Evolutionary conservation across 37 sponge, comb jelly and placozoan species (phyloP).

Genomic region (Diacarnus erythraeanus): DNA sequence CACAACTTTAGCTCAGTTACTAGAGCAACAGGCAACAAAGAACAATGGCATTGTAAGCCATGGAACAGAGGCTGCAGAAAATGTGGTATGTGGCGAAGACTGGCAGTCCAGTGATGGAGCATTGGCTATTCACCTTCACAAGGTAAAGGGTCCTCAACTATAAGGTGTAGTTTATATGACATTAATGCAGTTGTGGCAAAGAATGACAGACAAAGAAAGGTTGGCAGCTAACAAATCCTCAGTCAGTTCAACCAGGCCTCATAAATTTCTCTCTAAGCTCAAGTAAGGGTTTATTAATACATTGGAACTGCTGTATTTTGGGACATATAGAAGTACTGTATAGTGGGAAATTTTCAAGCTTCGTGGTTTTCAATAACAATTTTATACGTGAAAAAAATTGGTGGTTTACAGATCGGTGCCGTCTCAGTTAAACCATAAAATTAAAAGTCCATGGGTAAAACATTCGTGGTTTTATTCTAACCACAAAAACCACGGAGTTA

Average conservation of each 20-base stretch:
- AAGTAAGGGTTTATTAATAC: conserved; percentile 23
- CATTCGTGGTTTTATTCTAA: no score
- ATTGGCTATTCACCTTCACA: background rate
- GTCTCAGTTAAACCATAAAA: no score
- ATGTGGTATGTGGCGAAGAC: background rate
- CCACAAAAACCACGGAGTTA: no score
- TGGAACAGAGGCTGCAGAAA: background rate
- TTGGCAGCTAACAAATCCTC: conserved; percentile 1
- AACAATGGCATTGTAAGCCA: background rate
- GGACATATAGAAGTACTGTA: no score
- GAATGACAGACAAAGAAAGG: conserved; percentile 19
- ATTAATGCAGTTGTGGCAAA: conserved; percentile 34
- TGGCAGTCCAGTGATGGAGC: background rate
- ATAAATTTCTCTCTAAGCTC: conserved; percentile 12
- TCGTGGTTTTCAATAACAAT: background rate
- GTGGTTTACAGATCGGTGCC: no score
- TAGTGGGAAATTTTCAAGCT: no score
- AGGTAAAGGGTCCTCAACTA: background rate
- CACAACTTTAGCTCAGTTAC: background rate
- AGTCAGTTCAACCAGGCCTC: conserved; percentile 8
- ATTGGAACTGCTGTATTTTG: no score
- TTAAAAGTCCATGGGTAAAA: no score
- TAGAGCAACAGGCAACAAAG: background rate
- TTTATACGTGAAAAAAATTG: background rate
- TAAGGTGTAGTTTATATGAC: no score